Conservation (phyloP, 2,797 vertebrate species). For the Acridotheres tristis region DNA sequence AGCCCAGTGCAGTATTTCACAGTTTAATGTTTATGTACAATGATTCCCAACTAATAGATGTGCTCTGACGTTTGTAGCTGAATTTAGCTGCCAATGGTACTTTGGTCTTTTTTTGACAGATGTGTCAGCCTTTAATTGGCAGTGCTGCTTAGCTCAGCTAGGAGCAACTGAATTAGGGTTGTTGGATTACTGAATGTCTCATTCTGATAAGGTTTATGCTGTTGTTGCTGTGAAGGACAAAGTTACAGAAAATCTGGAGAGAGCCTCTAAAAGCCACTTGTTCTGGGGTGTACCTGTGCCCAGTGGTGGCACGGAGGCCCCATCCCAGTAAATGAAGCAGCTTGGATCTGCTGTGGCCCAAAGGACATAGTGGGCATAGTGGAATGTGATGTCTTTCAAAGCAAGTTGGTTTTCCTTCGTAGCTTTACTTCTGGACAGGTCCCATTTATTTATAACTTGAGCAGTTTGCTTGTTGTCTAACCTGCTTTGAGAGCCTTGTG, state of each 20-base stretch:
- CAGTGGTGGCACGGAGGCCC: rapidly evolving
- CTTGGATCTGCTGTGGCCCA: not conserved
- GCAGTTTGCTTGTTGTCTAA: not conserved
- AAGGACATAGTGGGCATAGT: not conserved
- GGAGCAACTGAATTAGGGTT: not conserved
- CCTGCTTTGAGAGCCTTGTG: not conserved
- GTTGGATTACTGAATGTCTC: not conserved
- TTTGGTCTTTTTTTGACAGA: constrained; percentile 10
- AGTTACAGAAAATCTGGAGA: not conserved
- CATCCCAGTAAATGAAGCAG: not conserved
- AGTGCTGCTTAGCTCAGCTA: not conserved
- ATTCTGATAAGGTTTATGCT: not conserved
- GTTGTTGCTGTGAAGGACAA: not conserved
- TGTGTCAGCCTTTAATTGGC: not conserved
- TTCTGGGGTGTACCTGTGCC: not conserved
- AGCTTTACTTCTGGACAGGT: not conserved
- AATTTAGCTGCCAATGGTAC: not conserved
- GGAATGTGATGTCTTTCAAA: not conserved
- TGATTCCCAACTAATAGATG: not conserved
- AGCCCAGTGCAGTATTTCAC: not conserved
- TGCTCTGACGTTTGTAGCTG: not conserved
- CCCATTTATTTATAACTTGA: not conserved
- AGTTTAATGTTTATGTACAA: not conserved
- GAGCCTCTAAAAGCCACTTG: not conserved
- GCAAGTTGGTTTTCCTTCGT: not conserved